These are phyloP conservation scores for Phymorhynchus buccinoides DNA, from an alignment of 1,140 invertebrate genomes.

Conservation along the genomic window DNA sequence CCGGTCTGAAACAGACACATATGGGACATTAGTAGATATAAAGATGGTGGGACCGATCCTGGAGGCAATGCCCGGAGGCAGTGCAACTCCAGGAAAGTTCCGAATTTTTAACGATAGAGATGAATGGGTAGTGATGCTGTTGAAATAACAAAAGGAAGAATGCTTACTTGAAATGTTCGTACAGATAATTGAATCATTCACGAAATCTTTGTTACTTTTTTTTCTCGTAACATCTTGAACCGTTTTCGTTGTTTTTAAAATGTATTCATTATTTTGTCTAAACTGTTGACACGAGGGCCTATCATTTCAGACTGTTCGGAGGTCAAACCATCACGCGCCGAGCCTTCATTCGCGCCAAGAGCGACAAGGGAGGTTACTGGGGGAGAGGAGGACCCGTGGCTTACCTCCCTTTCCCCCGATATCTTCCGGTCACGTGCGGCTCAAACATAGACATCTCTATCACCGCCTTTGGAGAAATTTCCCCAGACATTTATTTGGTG, in stretches of 20 bases:
- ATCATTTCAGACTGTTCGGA: slow-evolving; percentile 8
- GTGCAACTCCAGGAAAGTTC: too few relatives aligned
- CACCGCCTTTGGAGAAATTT: neutral
- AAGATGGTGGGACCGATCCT: too few relatives aligned
- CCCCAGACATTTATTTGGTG: neutral
- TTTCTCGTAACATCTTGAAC: neutral
- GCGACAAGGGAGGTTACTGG: slow-evolving; percentile 8
- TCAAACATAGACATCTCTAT: neutral
- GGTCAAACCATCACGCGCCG: neutral
- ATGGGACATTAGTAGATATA: too few relatives aligned
- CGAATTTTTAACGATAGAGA: too few relatives aligned
- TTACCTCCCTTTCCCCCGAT: neutral
- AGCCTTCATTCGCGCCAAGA: neutral
- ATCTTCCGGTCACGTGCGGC: neutral
- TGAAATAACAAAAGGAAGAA: too few relatives aligned
- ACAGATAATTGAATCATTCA: too few relatives aligned
- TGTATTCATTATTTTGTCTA: neutral
- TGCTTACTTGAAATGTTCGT: too few relatives aligned
- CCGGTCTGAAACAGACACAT: too few relatives aligned
- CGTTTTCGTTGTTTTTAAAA: neutral
- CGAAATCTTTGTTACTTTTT: too few relatives aligned
- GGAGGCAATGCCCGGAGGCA: too few relatives aligned
- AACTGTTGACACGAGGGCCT: neutral
- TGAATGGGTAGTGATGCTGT: too few relatives aligned
- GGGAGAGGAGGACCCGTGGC: neutral